Evolutionary conservation across 2,888 invertebrate species (phyloP).

Genomic region (Conus canariensis): DNA sequence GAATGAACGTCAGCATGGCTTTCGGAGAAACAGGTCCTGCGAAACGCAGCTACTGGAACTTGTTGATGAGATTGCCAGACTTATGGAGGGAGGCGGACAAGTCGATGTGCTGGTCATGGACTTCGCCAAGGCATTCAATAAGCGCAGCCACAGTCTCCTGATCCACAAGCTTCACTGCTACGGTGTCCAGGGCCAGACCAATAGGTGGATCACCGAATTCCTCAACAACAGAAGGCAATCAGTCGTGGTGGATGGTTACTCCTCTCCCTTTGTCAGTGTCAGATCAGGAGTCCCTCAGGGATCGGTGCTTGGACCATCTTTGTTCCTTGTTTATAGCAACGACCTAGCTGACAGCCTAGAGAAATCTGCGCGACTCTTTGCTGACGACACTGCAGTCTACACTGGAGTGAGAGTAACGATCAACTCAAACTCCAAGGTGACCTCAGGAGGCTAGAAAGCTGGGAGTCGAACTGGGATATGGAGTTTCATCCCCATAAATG

Average conservation of each 20-base stretch:
- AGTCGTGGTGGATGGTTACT: not conserved
- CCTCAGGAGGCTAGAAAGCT: not conserved
- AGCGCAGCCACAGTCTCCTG: not conserved
- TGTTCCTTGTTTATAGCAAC: not conserved
- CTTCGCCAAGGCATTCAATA: not conserved
- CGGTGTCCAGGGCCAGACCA: not conserved
- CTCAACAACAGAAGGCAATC: not conserved
- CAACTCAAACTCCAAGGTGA: not conserved
- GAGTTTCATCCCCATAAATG: not conserved
- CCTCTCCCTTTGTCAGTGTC: not conserved
- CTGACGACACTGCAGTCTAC: not conserved
- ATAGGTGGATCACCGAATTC: not conserved
- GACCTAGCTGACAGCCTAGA: not conserved
- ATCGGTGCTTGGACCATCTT: not conserved
- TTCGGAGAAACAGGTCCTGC: not conserved
- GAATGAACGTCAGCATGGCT: not conserved
- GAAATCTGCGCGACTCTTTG: not conserved
- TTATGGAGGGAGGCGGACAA: not conserved
- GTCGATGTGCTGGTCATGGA: not conserved
- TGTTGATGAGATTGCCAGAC: not conserved
- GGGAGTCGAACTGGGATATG: not conserved
- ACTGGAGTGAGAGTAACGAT: not conserved
- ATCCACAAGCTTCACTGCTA: not conserved
- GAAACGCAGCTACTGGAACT: not conserved
- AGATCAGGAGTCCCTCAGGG: slow-evolving; percentile 7